Percentiles rank a stretch among this genome's conserved stretches.
Evolutionary conservation across 37 sponge, comb jelly and placozoan genomes (phyloP).

Genomic region (Diacarnus erythraeanus): DNA sequence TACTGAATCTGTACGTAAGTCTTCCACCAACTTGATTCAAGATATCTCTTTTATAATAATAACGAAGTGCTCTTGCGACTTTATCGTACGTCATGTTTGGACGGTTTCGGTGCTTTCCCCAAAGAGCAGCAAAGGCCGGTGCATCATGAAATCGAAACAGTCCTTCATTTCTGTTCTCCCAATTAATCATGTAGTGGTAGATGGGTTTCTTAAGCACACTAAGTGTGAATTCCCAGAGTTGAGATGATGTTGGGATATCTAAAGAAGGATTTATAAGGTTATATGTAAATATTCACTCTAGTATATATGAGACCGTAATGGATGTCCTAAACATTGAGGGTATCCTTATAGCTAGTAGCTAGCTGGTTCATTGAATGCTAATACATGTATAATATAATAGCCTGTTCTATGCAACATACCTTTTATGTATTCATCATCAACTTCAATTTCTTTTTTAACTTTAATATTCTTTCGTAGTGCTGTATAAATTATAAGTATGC

Average conservation of each 20-base stretch:
- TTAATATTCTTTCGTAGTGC: constrained; percentile 21
- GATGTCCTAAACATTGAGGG: too few species aligned
- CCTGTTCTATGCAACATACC: too few species aligned
- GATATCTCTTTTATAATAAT: constrained; percentile 78
- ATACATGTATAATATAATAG: too few species aligned
- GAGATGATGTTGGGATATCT: constrained; percentile 75
- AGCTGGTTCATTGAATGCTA: too few species aligned
- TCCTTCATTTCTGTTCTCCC: constrained; percentile 79
- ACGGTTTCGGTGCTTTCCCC: constrained; percentile 79
- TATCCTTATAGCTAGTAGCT: too few species aligned
- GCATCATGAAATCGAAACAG: constrained; percentile 80
- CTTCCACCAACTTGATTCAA: constrained; percentile 79
- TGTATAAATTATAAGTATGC: neutral
- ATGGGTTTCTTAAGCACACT: constrained; percentile 69
- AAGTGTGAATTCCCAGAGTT: constrained; percentile 81
- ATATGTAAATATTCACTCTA: neutral
- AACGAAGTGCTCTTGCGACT: constrained; percentile 75
- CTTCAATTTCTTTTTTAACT: constrained; percentile 27
- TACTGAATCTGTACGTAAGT: constrained; percentile 69
- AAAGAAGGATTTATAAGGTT: neutral
- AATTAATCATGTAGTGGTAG: constrained; percentile 71
- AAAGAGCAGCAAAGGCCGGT: constrained; percentile 74
- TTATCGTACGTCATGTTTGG: constrained; percentile 80
- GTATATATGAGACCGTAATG: too few species aligned
- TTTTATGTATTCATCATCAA: constrained; percentile 57